Base-by-base conservation (phyloP, 2,888 invertebrate species). In the Maniola hyperantus region DNA sequence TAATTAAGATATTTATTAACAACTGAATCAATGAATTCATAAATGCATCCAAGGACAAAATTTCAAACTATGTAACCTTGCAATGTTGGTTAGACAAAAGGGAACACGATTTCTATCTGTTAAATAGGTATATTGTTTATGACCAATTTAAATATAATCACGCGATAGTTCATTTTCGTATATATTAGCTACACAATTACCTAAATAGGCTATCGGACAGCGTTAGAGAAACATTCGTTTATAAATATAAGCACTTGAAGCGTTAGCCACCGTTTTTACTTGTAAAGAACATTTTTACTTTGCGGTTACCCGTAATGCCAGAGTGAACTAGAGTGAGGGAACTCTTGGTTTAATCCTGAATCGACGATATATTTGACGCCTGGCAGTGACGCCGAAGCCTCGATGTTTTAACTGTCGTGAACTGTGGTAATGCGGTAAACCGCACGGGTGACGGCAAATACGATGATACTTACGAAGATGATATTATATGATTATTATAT, bases 201-300 rank as follows among this genome's bases (percentile, higher is more conserved):
- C 58, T 59, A 79, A 81, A 80, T 78, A 78, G 76, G 76, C 79
- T 76, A 79, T 67, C 64, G 71, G 67, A 73, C 76, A 73, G 76
- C 36, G 55, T 76, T 76, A 79, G 68, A 79, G 76, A 61, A 66
- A 77, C 73, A 59, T 59, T 66, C 75, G 18, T 48, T 60, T 48
- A 53, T 39, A 46, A 34, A 57, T 46, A 76, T 73, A 79, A 77
- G 75, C 78, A 70, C 73, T 68, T 54, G 71, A 74, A 74, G 73
- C 73, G 74, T 68, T 74, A 76, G 80, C 82, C 69, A 80, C 76
- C 74, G 61, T 78, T 69, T 13, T 13, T 1, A 54, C 13, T 20
- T 26, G 50, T 11, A 18, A 55, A 13, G 15, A 54, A n/a, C 15
- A 54, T 15, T 54, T 1, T 15, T 36, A 36, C 36, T 18, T 5